Percentiles rank a stretch among this genome's conserved stretches.
Conservation (phyloP, 2,797 vertebrate species). For the Notamacropus eugenii region DNA sequence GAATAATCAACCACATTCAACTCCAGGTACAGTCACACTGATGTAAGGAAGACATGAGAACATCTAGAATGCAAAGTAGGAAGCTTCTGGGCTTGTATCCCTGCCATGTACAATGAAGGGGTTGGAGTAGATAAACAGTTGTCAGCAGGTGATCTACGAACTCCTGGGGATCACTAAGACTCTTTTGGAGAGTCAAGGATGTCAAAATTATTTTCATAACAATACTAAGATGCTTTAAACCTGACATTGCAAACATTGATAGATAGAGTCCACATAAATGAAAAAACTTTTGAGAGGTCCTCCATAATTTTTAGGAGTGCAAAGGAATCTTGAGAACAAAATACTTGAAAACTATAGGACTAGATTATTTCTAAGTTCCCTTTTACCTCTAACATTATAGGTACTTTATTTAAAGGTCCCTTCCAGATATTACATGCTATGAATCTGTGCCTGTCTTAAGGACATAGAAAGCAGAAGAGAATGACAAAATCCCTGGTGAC, state of each 20-base stretch:
- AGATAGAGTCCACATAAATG: neutral
- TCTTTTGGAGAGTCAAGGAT: neutral
- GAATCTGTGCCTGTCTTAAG: neutral
- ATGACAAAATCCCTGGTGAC: neutral
- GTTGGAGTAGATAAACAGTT: neutral
- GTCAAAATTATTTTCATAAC: neutral
- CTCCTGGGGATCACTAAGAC: neutral
- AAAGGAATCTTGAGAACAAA: neutral
- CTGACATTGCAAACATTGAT: neutral
- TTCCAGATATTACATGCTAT: neutral
- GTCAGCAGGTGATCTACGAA: neutral
- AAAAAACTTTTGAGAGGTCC: neutral
- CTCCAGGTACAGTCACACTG: neutral
- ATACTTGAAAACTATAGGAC: neutral
- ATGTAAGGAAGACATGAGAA: neutral
- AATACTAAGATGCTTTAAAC: neutral
- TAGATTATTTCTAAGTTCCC: neutral
- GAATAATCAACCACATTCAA: neutral
- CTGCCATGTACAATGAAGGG: neutral
- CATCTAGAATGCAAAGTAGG: neutral
- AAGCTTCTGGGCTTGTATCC: neutral
- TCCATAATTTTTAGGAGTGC: neutral
- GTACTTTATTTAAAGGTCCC: neutral
- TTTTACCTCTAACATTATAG: neutral
- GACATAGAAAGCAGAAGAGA: neutral